Base-by-base conservation (phyloP, 2,797 vertebrate genomes). In the Muraenolepis orangiensis region DNA sequence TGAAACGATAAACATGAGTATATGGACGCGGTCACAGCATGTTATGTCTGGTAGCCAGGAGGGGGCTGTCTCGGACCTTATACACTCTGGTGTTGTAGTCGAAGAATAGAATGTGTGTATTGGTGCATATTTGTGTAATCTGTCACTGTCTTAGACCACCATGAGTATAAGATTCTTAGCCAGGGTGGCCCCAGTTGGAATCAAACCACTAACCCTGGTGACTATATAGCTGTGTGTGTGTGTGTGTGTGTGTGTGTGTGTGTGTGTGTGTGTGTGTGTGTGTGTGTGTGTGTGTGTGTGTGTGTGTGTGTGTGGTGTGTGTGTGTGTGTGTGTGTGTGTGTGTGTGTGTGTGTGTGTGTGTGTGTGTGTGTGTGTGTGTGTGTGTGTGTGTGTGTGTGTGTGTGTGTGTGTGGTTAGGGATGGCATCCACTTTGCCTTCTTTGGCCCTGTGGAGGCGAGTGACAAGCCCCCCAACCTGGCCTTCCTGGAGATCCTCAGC, bases 401-500 rank as follows among this genome's bases (percentile, higher is more conserved):
- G 32, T 78, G 51, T 70, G 30, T 30, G 30, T 69, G 26, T 66
- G 31, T 79, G 34, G n/a, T 82, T 80, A 98, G 96, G 90, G 93
- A 94, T 6, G 95, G 96, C 38, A 93, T 98, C 71, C 86, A 75
- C 46, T 98, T 98, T 79, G 94, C 95, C 0, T 88, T 95, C 73
- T 91, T 84, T 34, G 87, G 85, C 0, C 57, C 84, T 13, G 80
- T 80, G 20, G 87, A 81, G 1, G 84, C 34, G 12, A 86, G 85
- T 1, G 18, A 77, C 77, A 86, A 80, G 6, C 86, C 89, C n/a
- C 87, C 86, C 2, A 95, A 97, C 72, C 74, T 95, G 81, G 71
- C 87, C 2, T 98, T 98, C 84, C 79, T 98, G 72, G 95, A 95
- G 82, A 88, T 97, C 71, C 94, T 98, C 79, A 92, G 94, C 78